These are phyloP conservation scores for Apodemia hepburni DNA, from an alignment of 2,888 invertebrate genomes.

Conservation along the genomic window DNA sequence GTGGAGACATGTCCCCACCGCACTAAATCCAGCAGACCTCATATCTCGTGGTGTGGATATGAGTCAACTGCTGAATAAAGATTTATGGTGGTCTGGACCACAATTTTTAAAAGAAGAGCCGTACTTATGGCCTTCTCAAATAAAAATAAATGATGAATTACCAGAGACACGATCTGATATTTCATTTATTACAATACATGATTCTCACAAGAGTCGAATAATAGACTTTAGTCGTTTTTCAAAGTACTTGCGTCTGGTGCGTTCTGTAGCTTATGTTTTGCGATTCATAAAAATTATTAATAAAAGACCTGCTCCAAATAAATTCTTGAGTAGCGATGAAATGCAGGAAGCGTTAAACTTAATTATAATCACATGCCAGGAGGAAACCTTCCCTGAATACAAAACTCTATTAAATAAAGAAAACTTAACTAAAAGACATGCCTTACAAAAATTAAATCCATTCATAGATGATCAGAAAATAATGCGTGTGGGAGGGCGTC, in stretches of 20 bases:
- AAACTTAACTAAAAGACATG: slow-evolving; percentile 1
- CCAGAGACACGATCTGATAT: too few relatives aligned
- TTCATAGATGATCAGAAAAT: slow-evolving; percentile 18
- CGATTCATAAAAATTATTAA: too few relatives aligned
- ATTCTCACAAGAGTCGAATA: too few relatives aligned
- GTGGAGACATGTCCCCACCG: slow-evolving; percentile 10
- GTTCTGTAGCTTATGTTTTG: too few relatives aligned
- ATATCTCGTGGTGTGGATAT: not conserved
- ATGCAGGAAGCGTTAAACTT: too few relatives aligned
- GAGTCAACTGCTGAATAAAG: not conserved
- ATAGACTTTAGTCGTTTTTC: too few relatives aligned
- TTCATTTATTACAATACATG: too few relatives aligned
- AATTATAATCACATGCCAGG: too few relatives aligned
- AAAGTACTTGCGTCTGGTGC: too few relatives aligned
- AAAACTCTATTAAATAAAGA: not conserved
- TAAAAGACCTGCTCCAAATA: too few relatives aligned
- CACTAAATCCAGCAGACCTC: not conserved
- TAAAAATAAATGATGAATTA: too few relatives aligned
- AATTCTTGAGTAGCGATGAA: too few relatives aligned
- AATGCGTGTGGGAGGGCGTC: slow-evolving; percentile 9
- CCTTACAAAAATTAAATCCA: slow-evolving; percentile 11
- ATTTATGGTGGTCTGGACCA: not conserved
- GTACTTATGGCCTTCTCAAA: not conserved
- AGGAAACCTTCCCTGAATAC: not conserved
- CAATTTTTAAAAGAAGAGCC: not conserved